A percentile compares a stretch with the other conserved stretches of the same genome.
These are phyloP conservation scores for Xylocampa areola DNA, from an alignment of 2,888 invertebrate species.

Conservation along the genomic window DNA sequence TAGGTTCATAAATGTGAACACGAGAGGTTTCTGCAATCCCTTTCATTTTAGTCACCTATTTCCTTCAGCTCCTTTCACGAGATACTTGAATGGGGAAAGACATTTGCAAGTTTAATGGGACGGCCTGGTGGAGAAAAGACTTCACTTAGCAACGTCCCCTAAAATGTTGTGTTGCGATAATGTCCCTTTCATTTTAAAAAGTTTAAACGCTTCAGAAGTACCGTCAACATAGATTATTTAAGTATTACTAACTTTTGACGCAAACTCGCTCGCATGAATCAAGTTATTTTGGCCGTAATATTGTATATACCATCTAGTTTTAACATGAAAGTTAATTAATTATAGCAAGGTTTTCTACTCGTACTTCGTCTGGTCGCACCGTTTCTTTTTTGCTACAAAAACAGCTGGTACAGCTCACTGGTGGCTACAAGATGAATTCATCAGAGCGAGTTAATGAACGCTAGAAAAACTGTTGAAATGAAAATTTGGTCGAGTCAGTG, in stretches of 20 bases:
- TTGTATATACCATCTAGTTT: too few relatives aligned
- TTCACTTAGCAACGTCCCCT: slow-evolving; percentile 35
- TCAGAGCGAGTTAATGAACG: slow-evolving; percentile 38
- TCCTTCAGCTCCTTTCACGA: slow-evolving; percentile 40
- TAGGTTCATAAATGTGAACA: slow-evolving; percentile 15
- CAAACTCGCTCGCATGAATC: background rate
- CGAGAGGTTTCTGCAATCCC: slow-evolving; percentile 10
- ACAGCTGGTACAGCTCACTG: slow-evolving; percentile 10
- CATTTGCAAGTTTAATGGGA: slow-evolving; percentile 59
- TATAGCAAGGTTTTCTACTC: slow-evolving; percentile 12
- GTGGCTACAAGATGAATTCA: slow-evolving; percentile 35
- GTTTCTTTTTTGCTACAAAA: slow-evolving; percentile 24
- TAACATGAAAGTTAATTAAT: too few relatives aligned
- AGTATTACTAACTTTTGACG: background rate
- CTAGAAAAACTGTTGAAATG: slow-evolving; percentile 48
- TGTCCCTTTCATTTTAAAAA: slow-evolving; percentile 21
- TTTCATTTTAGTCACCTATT: slow-evolving; percentile 47
- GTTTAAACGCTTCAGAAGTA: slow-evolving; percentile 15
- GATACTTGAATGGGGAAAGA: slow-evolving; percentile 47
- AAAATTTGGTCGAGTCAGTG: slow-evolving; percentile 53
- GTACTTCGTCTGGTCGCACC: background rate
- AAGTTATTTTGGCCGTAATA: background rate
- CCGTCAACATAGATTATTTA: too few relatives aligned
- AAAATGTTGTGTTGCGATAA: slow-evolving; percentile 32
- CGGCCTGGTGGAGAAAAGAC: slow-evolving; percentile 39